Base-by-base conservation (phyloP, 64 coral and sea anemone species). In the Stichodactyla helianthus region DNA sequence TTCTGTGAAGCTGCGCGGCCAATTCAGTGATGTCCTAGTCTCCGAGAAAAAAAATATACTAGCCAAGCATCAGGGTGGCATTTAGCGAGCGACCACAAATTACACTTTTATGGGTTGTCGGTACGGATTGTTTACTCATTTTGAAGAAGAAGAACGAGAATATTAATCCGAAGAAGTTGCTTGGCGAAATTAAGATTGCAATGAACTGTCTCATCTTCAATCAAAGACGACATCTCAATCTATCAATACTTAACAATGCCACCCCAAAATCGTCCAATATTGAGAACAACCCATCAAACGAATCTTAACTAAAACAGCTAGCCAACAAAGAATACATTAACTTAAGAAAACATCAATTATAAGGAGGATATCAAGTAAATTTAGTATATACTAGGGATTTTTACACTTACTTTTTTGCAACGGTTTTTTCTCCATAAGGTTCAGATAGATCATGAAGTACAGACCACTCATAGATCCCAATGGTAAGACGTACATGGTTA, bases 401-500 rank as follows among this genome's bases (percentile, higher is more conserved):
- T 17, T 22, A 10, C 16, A 61, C 83, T 84, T 84, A 84, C 83
- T 84, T 51, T 84, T 84, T 62, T 84, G 83, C 8, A 84, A 6
- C 7, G 83, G 83, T 14, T 55, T 35, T 35, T 84, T 84, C 19
- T 60, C 17, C 54, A 63, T 92, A 28, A 92, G 90, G 31, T 92
- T 92, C 17, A 78, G 85, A 61, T 79, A 92, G 82, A 92, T 92
- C 51, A 92, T 79, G 26, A 92, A 92, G 65, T 92, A 92, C 77
- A 92, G 57, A 10, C 71, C 84, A 4, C 84, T 81, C 27, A 92
- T 92, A 55, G 77, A 65, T 50, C 79, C 80, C 23, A 92, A 17
- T 0, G 90, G 90, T 15, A 92, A 77, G 27, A 92, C 10, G 77
- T 87, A 92, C 79, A 87, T 77, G 14, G 77, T 51, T 12, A 82